These are phyloP conservation scores for rat (Rattus norvegicus) DNA, from an alignment of 2,113 vertebrate genomes.

Conservation along the genomic window DNA sequence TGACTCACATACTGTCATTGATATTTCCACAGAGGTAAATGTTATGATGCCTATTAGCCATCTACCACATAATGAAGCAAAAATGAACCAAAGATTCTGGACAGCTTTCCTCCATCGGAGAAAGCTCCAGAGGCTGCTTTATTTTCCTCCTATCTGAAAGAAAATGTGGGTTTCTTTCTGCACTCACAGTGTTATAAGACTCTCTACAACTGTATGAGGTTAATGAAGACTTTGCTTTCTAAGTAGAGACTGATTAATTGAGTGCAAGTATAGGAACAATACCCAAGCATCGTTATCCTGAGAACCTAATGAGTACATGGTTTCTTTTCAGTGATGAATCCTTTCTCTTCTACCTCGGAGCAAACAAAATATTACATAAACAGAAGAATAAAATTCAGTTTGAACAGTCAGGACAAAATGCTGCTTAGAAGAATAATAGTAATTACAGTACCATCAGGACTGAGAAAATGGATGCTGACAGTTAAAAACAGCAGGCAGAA, in stretches of 20 bases:
- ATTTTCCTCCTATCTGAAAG: not conserved
- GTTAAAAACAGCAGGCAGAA: constrained; percentile 42
- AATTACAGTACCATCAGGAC: constrained; percentile 18
- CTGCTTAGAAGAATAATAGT: constrained; percentile 57
- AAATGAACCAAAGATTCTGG: not conserved
- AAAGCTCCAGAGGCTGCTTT: not conserved
- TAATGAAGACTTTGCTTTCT: constrained; percentile 33
- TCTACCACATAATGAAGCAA: not conserved
- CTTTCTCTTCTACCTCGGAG: not conserved
- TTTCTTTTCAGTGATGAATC: constrained; percentile 54
- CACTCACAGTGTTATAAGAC: not conserved
- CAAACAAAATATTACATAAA: constrained; percentile 59
- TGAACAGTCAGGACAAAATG: constrained; percentile 6
- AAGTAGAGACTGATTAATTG: constrained; percentile 50
- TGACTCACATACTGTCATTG: not conserved
- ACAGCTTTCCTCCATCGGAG: not conserved
- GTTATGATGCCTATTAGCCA: not conserved
- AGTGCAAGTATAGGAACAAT: not conserved
- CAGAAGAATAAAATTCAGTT: constrained; percentile 17
- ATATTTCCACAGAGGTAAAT: not conserved
- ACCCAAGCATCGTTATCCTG: constrained; percentile 10
- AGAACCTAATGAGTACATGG: not conserved
- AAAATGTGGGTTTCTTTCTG: not conserved
- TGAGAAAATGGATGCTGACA: not conserved
- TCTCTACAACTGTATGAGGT: not conserved